phyloP scores from a whole-genome alignment of 2,113 vertebrate genomes.

The Percopsis transmontana region DNA sequence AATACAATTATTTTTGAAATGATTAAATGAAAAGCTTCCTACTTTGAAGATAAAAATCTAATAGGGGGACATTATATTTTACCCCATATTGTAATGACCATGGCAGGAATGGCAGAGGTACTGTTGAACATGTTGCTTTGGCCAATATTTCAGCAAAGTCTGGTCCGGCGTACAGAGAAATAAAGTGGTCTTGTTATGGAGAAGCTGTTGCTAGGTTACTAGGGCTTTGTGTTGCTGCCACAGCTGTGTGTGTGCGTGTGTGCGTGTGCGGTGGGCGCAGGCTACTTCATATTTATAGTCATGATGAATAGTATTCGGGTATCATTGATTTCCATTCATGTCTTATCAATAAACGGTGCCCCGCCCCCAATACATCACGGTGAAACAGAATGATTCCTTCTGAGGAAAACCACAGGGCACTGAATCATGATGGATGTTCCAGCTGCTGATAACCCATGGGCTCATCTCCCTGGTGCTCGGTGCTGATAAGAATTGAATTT shows the following conservation, averaged over 20 bases:
- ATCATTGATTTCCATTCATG: slow-evolving; percentile 65
- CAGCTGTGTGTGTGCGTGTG: slow-evolving; percentile 60
- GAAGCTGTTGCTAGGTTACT: slow-evolving; percentile 77
- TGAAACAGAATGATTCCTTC: slow-evolving; percentile 20
- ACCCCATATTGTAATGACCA: slow-evolving; percentile 1
- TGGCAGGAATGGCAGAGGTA: slow-evolving; percentile 27
- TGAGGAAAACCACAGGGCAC: slow-evolving; percentile 32
- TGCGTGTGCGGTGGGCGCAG: slow-evolving; percentile 32
- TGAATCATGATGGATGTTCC: slow-evolving; percentile 45
- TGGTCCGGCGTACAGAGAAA: slow-evolving; percentile 63
- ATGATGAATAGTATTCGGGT: slow-evolving; percentile 56
- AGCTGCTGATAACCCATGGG: slow-evolving; percentile 42
- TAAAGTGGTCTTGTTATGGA: slow-evolving; percentile 76
- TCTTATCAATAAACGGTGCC: slow-evolving; percentile 51
- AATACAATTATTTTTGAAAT: too few species aligned
- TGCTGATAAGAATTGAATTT: slow-evolving; percentile 47
- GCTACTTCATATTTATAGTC: slow-evolving; percentile 69
- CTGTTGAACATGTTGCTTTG: slow-evolving; percentile 40
- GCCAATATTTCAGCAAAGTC: slow-evolving; percentile 49
- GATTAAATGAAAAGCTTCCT: too few species aligned
- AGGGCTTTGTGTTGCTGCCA: slow-evolving; percentile 67
- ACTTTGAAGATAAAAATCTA: not conserved
- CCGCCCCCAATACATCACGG: slow-evolving; percentile 30
- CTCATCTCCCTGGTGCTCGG: slow-evolving; percentile 26
- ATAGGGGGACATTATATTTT: not conserved